These are phyloP conservation scores for Aethina tumida DNA, from an alignment of 1,140 invertebrate species.

Conservation along the genomic window DNA sequence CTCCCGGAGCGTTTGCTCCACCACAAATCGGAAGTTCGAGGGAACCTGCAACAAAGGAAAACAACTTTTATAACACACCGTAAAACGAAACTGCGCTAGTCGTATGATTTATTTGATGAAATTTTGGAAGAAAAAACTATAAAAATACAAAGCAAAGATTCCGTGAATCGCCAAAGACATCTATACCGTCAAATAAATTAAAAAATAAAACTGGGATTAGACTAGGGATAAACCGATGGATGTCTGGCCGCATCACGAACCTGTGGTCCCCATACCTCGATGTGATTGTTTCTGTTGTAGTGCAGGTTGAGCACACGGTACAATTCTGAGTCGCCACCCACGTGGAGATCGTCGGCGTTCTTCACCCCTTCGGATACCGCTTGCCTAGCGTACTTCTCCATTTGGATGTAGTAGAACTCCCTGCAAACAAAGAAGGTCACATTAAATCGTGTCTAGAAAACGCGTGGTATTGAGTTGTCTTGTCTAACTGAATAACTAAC, in stretches of 20 bases:
- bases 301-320: constrained; percentile 97
- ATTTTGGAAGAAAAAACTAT: constrained; percentile 1
- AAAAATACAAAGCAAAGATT: constrained; percentile 6
- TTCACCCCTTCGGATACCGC: constrained; percentile 94
- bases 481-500: too few relatives aligned
- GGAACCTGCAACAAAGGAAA: constrained; percentile 70
- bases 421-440: constrained; percentile 61
- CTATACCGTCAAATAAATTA: not conserved
- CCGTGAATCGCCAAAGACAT: constrained; percentile 7
- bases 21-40: constrained; percentile 89
- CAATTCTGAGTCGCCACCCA: constrained; percentile 91
- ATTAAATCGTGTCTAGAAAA: not conserved
- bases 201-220: not conserved
- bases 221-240: constrained; percentile 7
- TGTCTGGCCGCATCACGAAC: constrained; percentile 41
- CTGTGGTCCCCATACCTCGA: constrained; percentile 80
- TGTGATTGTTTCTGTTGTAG: constrained; percentile 99
- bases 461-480: too few relatives aligned
- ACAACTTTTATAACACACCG: too few relatives aligned
- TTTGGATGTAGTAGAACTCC: constrained; percentile 99
- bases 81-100: not conserved
- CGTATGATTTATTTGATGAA: not conserved
- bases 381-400: constrained; percentile 99
- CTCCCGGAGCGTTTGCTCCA: constrained; percentile 93
- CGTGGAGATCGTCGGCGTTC: constrained; percentile 83